phyloP scores from a whole-genome alignment of 1,140 invertebrate species.

The Solenopsis invicta region DNA sequence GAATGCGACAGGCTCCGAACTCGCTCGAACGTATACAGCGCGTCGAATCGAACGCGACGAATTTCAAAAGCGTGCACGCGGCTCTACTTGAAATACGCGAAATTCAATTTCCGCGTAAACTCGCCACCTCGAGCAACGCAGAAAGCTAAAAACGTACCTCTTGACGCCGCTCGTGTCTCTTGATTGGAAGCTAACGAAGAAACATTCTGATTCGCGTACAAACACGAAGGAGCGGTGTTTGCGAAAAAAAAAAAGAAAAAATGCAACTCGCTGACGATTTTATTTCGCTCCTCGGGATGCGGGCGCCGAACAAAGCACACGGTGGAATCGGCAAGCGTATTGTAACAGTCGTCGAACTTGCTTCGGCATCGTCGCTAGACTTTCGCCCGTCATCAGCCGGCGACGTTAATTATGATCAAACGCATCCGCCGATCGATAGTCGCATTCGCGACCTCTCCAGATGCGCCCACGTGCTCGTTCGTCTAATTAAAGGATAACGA shows the following conservation, averaged over 20 bases:
- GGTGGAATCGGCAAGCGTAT: constrained; percentile 9
- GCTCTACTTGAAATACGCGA: constrained; percentile 53
- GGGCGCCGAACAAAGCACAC: background rate
- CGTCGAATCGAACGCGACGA: constrained; percentile 50
- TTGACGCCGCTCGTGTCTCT: constrained; percentile 32
- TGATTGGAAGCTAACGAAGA: constrained; percentile 62
- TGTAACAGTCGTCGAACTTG: constrained; percentile 58
- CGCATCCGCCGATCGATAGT: constrained; percentile 63
- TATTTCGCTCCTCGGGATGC: constrained; percentile 28
- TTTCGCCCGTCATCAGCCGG: constrained; percentile 35
- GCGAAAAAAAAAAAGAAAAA: constrained; percentile 19
- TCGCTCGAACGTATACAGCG: constrained; percentile 44
- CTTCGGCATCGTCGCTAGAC: constrained; percentile 4
- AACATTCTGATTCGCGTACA: constrained; percentile 57
- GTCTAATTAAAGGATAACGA: constrained; percentile 73
- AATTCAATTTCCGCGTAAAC: constrained; percentile 55
- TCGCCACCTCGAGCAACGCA: constrained; percentile 33
- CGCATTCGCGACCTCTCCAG: constrained; percentile 46
- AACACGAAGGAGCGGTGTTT: constrained; percentile 55
- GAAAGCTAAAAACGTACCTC: constrained; percentile 22
- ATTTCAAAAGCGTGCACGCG: constrained; percentile 59
- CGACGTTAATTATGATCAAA: constrained; percentile 70
- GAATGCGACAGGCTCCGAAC: constrained; percentile 34
- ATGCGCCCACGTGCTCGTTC: constrained; percentile 42
- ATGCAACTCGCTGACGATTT: constrained; percentile 34